Evolutionary conservation across 2,888 invertebrate genomes (phyloP).

Genomic region (Drosophila multiciliata): DNA sequence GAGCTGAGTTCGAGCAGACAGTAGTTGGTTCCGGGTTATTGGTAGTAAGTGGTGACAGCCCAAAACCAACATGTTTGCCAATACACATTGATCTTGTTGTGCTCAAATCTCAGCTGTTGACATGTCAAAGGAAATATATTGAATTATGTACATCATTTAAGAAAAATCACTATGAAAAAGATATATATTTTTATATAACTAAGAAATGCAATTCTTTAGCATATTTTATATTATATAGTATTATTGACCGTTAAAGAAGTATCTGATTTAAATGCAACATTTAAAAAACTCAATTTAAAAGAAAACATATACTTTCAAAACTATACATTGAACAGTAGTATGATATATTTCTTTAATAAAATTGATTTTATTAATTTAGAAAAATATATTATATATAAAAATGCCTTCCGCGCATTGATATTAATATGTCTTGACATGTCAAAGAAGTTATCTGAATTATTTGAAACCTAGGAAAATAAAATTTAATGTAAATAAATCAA

Average conservation of each 20-base stretch:
- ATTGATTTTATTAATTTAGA: not conserved
- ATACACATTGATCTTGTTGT: conserved; percentile 63
- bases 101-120: conserved; percentile 26
- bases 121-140: not conserved
- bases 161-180: not conserved
- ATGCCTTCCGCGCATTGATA: no score
- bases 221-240: not conserved
- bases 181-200: not conserved
- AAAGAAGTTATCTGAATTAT: not conserved
- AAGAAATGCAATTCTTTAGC: no score
- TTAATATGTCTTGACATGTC: not conserved
- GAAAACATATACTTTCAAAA: no score
- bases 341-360: no score
- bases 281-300: not conserved
- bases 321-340: no score
- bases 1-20: conserved; percentile 36
- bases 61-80: conserved; percentile 82
- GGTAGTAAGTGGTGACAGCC: conserved; percentile 32
- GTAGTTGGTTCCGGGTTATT: conserved; percentile 48
- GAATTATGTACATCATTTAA: not conserved
- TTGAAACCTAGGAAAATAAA: not conserved
- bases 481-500: not conserved
- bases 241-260: not conserved
- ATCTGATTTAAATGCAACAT: not conserved
- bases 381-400: not conserved